Evolutionary conservation across 2,797 vertebrate species (phyloP).

Genomic region (Tympanoctomys barrerae): DNA sequence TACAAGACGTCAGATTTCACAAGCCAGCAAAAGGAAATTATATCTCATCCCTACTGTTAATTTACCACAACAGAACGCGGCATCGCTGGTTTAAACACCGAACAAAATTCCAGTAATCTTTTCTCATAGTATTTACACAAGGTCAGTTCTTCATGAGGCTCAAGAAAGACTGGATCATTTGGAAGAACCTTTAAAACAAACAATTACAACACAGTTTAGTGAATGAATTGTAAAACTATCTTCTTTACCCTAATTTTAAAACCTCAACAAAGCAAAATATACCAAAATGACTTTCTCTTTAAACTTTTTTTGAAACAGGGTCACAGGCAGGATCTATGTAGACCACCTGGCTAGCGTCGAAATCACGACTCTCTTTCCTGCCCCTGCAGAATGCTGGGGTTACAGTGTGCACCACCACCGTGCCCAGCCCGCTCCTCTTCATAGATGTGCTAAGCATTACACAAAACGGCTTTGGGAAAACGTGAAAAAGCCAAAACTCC

Average conservation of each 20-base stretch:
- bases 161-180: slow-evolving; percentile 89
- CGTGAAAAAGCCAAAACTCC: slow-evolving; percentile 26
- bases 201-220: slow-evolving; percentile 62
- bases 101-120: slow-evolving; percentile 95
- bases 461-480: slow-evolving; percentile 53
- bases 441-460: not conserved
- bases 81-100: slow-evolving; percentile 95
- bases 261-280: slow-evolving; percentile 22
- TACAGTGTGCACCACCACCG: not conserved
- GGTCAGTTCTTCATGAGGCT: slow-evolving; percentile 92
- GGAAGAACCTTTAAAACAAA: slow-evolving; percentile 85
- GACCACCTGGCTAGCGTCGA: not conserved
- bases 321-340: not conserved
- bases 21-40: not conserved
- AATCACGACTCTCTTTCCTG: not conserved
- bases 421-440: slow-evolving; percentile 31
- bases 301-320: not conserved
- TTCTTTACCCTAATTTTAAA: slow-evolving; percentile 10
- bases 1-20: not conserved
- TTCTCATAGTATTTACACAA: slow-evolving; percentile 96
- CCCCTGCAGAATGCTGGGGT: not conserved
- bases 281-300: not conserved
- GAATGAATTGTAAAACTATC: slow-evolving; percentile 24
- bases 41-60: not conserved
- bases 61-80: slow-evolving; percentile 97